Evolutionary conservation across 2,888 invertebrate species (phyloP).

Genomic region (Drosophila diplacantha): DNA sequence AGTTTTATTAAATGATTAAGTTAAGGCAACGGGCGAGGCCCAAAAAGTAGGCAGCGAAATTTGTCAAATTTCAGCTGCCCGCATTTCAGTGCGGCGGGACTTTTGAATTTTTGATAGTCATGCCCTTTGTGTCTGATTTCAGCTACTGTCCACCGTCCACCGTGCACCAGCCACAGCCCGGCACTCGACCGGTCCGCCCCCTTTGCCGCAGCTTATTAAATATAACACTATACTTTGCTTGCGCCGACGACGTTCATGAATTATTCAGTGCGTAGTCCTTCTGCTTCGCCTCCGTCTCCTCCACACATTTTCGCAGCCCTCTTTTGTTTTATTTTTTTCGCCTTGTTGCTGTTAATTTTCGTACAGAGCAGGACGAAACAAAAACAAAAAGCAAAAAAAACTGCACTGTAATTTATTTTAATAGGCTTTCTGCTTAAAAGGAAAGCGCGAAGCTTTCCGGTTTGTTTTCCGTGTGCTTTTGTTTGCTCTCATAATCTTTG

Average conservation of each 20-base stretch:
- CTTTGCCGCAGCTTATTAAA: constrained; percentile 57
- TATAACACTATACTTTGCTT: constrained; percentile 52
- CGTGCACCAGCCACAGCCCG: neutral
- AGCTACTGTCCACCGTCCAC: constrained; percentile 10
- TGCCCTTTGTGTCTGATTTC: constrained; percentile 53
- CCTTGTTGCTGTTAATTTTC: constrained; percentile 53
- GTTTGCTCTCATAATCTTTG: constrained; percentile 53
- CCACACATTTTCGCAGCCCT: constrained; percentile 19
- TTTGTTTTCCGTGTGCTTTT: constrained; percentile 31
- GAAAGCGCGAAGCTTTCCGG: constrained; percentile 32
- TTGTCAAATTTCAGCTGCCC: constrained; percentile 53
- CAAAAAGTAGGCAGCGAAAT: constrained; percentile 52
- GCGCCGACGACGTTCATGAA: constrained; percentile 58
- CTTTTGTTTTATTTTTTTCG: constrained; percentile 43
- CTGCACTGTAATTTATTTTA: constrained; percentile 67
- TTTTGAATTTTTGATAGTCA: constrained; percentile 67
- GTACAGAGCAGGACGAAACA: constrained; percentile 25
- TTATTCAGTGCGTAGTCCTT: constrained; percentile 64
- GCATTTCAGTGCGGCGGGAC: constrained; percentile 33
- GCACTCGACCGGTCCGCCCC: neutral
- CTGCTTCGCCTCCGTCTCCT: constrained; percentile 33
- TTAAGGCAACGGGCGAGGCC: constrained; percentile 46
- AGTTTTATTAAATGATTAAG: constrained; percentile 71
- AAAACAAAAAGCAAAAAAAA: constrained; percentile 12
- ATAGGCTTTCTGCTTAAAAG: constrained; percentile 51